Evolutionary conservation across 2,113 vertebrate genomes (phyloP).

Genomic region (Pangasianodon hypophthalmus): DNA sequence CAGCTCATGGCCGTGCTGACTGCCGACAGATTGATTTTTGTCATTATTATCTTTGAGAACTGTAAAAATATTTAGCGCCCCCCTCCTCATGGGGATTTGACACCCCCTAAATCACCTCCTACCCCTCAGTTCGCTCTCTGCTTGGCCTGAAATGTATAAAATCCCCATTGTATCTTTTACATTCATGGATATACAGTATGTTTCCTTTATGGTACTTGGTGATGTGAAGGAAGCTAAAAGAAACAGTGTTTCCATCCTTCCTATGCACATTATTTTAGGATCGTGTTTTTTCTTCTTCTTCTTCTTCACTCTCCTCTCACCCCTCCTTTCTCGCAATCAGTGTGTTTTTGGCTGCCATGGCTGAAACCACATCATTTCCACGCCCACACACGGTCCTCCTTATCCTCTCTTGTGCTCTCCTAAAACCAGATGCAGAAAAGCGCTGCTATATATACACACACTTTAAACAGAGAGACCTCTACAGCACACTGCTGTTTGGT

Average conservation of each 20-base stretch:
- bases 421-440: conserved; percentile 47
- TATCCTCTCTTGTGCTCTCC: conserved; percentile 30
- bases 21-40: not conserved
- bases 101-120: not conserved
- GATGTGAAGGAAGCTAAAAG: conserved; percentile 29
- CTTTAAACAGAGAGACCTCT: conserved; percentile 56
- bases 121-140: not conserved
- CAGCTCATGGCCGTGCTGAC: not conserved
- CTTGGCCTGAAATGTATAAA: conserved; percentile 2
- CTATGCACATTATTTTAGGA: conserved; percentile 59
- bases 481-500: conserved; percentile 48
- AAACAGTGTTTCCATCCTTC: conserved; percentile 35
- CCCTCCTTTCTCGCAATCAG: conserved; percentile 60
- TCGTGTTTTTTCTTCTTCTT: not conserved
- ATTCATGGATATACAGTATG: conserved; percentile 23
- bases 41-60: conserved; percentile 23
- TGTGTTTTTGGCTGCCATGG: conserved; percentile 56
- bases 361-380: conserved; percentile 63
- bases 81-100: not conserved
- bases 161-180: conserved; percentile 18
- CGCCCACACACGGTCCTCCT: conserved; percentile 58
- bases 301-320: conserved; percentile 10
- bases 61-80: conserved; percentile 21
- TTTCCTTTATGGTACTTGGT: conserved; percentile 38
- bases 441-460: conserved; percentile 53